These are phyloP conservation scores for Tringa solitaria DNA, from an alignment of 2,113 vertebrate genomes.

Conservation along the genomic window DNA sequence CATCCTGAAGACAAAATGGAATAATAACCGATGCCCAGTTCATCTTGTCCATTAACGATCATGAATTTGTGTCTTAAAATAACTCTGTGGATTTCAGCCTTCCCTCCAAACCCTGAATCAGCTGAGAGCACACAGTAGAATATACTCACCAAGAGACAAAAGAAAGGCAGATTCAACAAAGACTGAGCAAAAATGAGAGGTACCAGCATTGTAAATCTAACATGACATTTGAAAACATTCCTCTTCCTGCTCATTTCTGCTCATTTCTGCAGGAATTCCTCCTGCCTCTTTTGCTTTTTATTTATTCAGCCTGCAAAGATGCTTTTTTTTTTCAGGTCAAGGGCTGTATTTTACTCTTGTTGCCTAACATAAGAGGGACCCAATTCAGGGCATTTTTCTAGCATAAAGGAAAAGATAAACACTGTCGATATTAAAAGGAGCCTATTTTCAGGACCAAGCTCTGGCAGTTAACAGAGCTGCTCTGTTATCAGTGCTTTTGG, in stretches of 20 bases:
- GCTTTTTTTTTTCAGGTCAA: not conserved
- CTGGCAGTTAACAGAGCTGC: not conserved
- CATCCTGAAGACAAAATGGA: not conserved
- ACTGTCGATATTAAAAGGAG: not conserved
- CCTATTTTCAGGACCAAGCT: not conserved
- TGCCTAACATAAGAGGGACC: not conserved
- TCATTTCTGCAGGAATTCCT: not conserved
- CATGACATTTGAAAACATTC: constrained; percentile 4
- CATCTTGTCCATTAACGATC: not conserved
- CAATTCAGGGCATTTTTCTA: not conserved
- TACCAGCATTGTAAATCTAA: not conserved
- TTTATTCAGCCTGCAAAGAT: not conserved
- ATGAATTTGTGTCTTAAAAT: not conserved
- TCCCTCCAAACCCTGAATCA: not conserved
- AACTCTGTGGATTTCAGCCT: not conserved
- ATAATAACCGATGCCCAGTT: not conserved
- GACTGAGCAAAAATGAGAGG: not conserved
- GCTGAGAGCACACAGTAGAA: not conserved
- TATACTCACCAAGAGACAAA: not conserved
- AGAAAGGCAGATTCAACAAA: not conserved
- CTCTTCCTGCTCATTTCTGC: not conserved
- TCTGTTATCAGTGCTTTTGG: not conserved
- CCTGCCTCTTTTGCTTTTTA: not conserved
- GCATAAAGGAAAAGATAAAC: not conserved
- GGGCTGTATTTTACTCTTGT: not conserved